phyloP scores from a whole-genome alignment of 2,888 invertebrate genomes.

The Strigamia transsilvanica region DNA sequence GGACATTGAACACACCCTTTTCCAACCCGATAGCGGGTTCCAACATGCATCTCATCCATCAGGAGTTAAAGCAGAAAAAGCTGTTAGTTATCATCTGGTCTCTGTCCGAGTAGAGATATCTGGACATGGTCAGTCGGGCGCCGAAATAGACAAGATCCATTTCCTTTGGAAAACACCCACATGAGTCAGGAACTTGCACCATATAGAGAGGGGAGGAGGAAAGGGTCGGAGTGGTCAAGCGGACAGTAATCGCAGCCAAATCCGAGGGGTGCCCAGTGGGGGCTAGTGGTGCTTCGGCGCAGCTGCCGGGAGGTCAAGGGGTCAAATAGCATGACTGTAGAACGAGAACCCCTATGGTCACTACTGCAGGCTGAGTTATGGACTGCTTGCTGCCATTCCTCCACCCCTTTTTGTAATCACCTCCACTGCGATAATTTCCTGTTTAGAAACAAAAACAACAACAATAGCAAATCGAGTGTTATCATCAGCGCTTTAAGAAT shows the following conservation, averaged over 20 bases:
- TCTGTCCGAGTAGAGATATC: background rate
- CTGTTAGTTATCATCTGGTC: conserved; percentile 30
- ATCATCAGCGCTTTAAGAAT: conserved; percentile 13
- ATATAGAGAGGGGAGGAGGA: background rate
- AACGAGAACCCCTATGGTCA: conserved; percentile 15
- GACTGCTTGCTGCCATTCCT: conserved; percentile 14
- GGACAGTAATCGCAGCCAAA: conserved; percentile 17
- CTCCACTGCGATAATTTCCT: conserved; percentile 25
- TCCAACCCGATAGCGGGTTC: background rate
- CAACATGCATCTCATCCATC: conserved; percentile 10
- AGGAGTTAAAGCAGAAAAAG: conserved; percentile 22
- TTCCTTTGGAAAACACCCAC: conserved; percentile 21
- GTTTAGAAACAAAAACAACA: conserved; percentile 1
- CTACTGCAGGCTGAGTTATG: conserved; percentile 8
- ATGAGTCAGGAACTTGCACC: conserved; percentile 20
- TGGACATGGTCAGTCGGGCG: conserved; percentile 16
- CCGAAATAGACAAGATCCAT: conserved; percentile 17
- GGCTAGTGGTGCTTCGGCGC: background rate
- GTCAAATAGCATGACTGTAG: conserved; percentile 21
- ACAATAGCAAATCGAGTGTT: background rate
- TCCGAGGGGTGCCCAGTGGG: conserved; percentile 19
- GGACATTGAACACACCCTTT: background rate
- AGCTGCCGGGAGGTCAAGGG: conserved; percentile 30
- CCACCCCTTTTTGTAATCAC: background rate
- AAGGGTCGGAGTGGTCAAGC: conserved; percentile 26